Base-by-base conservation (phyloP, 2,113 vertebrate genomes). In the Lathamus discolor region DNA sequence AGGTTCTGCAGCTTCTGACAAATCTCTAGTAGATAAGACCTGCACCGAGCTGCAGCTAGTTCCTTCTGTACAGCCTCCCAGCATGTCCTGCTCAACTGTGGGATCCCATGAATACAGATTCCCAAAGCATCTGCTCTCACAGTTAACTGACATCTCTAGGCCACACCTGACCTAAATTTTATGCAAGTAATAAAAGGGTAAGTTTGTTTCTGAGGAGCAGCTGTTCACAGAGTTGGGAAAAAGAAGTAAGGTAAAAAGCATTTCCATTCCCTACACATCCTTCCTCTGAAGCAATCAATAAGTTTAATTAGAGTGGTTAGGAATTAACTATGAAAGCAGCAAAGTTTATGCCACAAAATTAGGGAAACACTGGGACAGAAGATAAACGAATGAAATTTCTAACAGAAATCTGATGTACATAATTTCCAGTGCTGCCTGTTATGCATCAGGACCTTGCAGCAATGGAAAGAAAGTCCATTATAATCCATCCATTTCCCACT, bases 261-360 rank as follows among this genome's bases (percentile, higher is more conserved):
- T 90, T 93, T n/a, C 84, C 62, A 82, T 86, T 81, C 61, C 51
- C 29, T 77, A 75, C 81, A 75, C 70, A 83, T 84, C 67, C 64
- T 79, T 85, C 48, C 39, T 92, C 78, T 88, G 57, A 85, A 94
- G 78, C 57, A 92, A 91, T 93, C 92, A 85, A 41, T 93, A 93
- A 25, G 57, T 91, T 93, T 93, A 95, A 96, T 93, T 87, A 93
- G 62, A 89, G 66, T 70, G 73, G 74, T 92, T 96, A 92, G 61
- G 69, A 91, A 82, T 70, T 48, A 85, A 89, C 84, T 91, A 70
- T 79, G 87, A 84, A 95, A 90, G 78, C 13, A 8, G 24, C 41
- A 68, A 84, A 84, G 81, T 68, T 88, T 86, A 49, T 52, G 63
- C 28, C 48, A 76, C 62, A 35, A 94, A 88, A 95, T 87, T 39